Base-by-base conservation (phyloP, 2,113 vertebrate genomes). In the Paedocypris sp. region DNA sequence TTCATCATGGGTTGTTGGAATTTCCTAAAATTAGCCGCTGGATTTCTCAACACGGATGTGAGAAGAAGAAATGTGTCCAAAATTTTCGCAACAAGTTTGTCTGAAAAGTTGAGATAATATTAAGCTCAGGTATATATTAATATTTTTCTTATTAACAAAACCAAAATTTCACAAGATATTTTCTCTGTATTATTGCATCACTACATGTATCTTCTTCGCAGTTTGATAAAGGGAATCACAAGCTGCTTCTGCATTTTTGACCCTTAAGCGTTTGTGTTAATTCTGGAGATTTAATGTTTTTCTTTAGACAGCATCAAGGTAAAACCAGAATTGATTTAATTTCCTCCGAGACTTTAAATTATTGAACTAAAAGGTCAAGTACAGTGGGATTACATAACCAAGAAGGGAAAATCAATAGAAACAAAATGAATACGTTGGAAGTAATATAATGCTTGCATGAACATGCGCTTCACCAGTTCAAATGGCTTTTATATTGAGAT, bases 291-390 rank as follows among this genome's bases (percentile, higher is more conserved):
- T 52, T 59, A 45, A 35, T 35, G 43, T 42, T 66, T 60, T 45
- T 50, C 56, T 60, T 50, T 25, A 45, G 11, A 42, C 47, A 45
- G 38, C n/a, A 42, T 57, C 32, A 56, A 64, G 51, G 42, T 64
- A 48, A 64, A 43, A 23, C 16, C 46, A 47, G 22, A 51, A 51
- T 45, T 60, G 56, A 60, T 66, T 52, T 60, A 4, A 60, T 66
- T 66, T 66, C 38, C 47, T 59, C 22, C 38, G 28, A 45, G 29
- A 60, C 15, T 52, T 66, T 66, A 60, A 48, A 52, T 60, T 60
- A 45, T 49, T 51, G 54, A 38, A 38, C 41, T n/a, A 64, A 56
- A 56, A 66, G 64, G 64, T 66, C 64, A 66, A 66, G 19, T 60
- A 13, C 46, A 45, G 32, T 36, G 26, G 19, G 64, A 52, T 60